These are phyloP conservation scores for Ophion slaviceki DNA, from an alignment of 2,888 invertebrate species.

Conservation along the genomic window DNA sequence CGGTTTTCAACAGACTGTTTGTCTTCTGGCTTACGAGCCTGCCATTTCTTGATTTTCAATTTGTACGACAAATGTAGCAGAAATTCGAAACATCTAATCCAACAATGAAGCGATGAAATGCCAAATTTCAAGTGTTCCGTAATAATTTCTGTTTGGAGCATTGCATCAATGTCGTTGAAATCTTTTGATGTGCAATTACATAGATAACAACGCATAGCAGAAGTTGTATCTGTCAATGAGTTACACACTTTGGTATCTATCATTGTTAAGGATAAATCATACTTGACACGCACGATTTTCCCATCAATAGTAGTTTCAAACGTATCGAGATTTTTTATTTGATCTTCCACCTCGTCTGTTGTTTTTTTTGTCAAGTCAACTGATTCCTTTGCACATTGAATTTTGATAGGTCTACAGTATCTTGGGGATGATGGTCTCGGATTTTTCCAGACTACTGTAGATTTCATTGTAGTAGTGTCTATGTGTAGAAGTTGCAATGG, in stretches of 20 bases:
- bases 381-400: constrained; percentile 1
- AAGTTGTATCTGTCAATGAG: background rate
- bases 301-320: background rate
- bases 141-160: background rate
- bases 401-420: constrained; percentile 12
- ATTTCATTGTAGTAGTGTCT: background rate
- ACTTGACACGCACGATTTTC: background rate
- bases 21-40: background rate
- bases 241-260: constrained; percentile 9
- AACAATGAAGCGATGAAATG: constrained; percentile 13
- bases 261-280: background rate
- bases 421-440: constrained; percentile 8
- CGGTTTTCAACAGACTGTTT: constrained; percentile 7
- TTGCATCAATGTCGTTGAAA: constrained; percentile 19
- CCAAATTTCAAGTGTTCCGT: background rate
- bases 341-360: background rate
- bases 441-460: constrained; percentile 8
- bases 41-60: background rate
- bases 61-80: constrained; percentile 11
- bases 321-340: constrained; percentile 1
- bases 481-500: background rate
- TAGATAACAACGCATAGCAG: constrained; percentile 5
- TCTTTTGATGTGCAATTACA: constrained; percentile 21
- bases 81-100: constrained; percentile 13
- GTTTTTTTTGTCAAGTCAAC: background rate